phyloP scores from a whole-genome alignment of 1,140 invertebrate species.

The Drosophila navojoa region DNA sequence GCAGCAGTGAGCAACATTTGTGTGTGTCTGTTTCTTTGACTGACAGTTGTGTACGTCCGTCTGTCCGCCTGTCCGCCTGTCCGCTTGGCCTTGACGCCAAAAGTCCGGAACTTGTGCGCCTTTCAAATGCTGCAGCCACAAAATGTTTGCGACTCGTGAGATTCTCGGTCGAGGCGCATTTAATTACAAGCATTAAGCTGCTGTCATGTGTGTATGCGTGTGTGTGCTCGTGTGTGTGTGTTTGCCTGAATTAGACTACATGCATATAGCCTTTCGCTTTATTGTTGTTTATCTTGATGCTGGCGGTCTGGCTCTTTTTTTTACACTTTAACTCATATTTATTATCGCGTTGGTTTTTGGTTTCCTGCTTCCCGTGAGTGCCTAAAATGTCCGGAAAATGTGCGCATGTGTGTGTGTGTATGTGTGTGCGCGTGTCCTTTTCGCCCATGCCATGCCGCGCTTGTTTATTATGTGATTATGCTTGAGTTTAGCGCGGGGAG shows the following conservation, averaged over 20 bases:
- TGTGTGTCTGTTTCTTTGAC: slow-evolving; percentile 18
- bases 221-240: slow-evolving; percentile 27
- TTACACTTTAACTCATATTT: slow-evolving; percentile 75
- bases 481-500: slow-evolving; percentile 58
- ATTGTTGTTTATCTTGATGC: slow-evolving; percentile 69
- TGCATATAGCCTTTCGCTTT: slow-evolving; percentile 50
- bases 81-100: slow-evolving; percentile 40
- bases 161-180: slow-evolving; percentile 38
- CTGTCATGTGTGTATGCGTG: slow-evolving; percentile 18
- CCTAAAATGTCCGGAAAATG: slow-evolving; percentile 38
- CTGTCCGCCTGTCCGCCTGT: slow-evolving; percentile 2
- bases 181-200: slow-evolving; percentile 61
- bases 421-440: slow-evolving; percentile 11
- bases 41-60: slow-evolving; percentile 33
- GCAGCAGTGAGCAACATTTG: slow-evolving; percentile 11
- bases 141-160: slow-evolving; percentile 37
- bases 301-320: slow-evolving; percentile 51
- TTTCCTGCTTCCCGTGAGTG: slow-evolving; percentile 66
- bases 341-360: slow-evolving; percentile 72
- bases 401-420: slow-evolving; percentile 12
- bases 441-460: slow-evolving; percentile 22
- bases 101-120: slow-evolving; percentile 28
- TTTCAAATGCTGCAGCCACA: slow-evolving; percentile 37
- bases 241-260: slow-evolving; percentile 32
- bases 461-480: slow-evolving; percentile 82